Evolutionary conservation across 2,888 invertebrate genomes (phyloP).

Genomic region (Acleris emargana): DNA sequence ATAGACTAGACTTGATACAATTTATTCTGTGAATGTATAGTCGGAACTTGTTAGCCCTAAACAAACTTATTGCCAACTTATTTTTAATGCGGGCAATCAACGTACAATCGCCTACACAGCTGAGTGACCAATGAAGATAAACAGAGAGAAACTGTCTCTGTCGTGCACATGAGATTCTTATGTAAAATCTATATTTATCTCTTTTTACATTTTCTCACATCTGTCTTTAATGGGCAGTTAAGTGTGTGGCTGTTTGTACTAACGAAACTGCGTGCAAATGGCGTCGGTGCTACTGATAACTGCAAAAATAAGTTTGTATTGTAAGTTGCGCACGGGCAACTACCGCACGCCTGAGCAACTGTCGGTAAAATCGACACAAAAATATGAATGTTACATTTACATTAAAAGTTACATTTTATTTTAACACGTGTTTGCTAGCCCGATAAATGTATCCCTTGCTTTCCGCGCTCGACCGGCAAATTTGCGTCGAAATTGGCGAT

Average conservation of each 20-base stretch:
- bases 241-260: too few relatives aligned
- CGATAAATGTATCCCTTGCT: conserved; percentile 26
- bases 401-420: conserved; percentile 16
- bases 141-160: too few relatives aligned
- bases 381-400: conserved; percentile 3
- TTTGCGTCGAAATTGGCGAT: conserved; percentile 43
- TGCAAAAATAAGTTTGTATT: conserved; percentile 11
- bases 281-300: conserved; percentile 17
- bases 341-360: conserved; percentile 8
- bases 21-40: too few relatives aligned
- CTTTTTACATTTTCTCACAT: too few relatives aligned
- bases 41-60: background rate
- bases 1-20: too few relatives aligned
- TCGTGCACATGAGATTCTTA: too few relatives aligned
- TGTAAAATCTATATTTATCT: too few relatives aligned
- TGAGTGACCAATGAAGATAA: too few relatives aligned
- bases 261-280: background rate
- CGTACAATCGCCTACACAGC: too few relatives aligned
- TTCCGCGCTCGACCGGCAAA: conserved; percentile 12
- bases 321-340: conserved; percentile 10
- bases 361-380: conserved; percentile 19
- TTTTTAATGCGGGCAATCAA: background rate
- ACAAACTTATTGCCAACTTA: background rate
- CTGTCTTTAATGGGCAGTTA: too few relatives aligned
- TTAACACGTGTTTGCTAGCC: conserved; percentile 22